These are phyloP conservation scores for Noctua fimbriata DNA, from an alignment of 2,888 invertebrate species.

Conservation along the genomic window DNA sequence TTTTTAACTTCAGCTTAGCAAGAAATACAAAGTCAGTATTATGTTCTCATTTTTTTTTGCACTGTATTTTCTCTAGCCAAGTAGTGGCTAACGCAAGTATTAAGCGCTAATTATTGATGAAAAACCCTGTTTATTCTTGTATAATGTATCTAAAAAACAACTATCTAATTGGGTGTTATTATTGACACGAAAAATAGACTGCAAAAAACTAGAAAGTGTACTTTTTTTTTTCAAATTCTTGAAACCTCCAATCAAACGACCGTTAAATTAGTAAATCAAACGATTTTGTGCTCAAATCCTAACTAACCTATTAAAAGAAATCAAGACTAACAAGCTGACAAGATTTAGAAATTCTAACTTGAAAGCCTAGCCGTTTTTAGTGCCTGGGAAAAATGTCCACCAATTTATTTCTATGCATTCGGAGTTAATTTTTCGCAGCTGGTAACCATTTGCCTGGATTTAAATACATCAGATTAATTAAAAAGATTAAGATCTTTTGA, in stretches of 20 bases:
- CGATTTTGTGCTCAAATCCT: slow-evolving; percentile 18
- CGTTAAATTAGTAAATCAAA: slow-evolving; percentile 49
- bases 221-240: neutral
- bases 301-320: slow-evolving; percentile 51
- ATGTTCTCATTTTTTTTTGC: neutral
- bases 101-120: neutral
- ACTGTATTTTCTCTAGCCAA: neutral
- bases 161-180: neutral
- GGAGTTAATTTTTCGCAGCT: slow-evolving; percentile 1
- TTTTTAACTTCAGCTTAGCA: neutral
- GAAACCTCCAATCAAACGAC: slow-evolving; percentile 7
- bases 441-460: neutral
- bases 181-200: slow-evolving; percentile 3
- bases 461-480: neutral
- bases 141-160: neutral
- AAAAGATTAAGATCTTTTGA: neutral
- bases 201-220: slow-evolving; percentile 18
- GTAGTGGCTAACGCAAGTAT: neutral
- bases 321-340: slow-evolving; percentile 41
- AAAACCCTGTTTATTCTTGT: neutral
- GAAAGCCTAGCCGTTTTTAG: slow-evolving; percentile 15
- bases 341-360: slow-evolving; percentile 31
- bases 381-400: neutral
- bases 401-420: neutral
- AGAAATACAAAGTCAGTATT: neutral